Evolutionary conservation across 1,140 invertebrate species (phyloP).

Genomic region (Apocrypta bakeri): DNA sequence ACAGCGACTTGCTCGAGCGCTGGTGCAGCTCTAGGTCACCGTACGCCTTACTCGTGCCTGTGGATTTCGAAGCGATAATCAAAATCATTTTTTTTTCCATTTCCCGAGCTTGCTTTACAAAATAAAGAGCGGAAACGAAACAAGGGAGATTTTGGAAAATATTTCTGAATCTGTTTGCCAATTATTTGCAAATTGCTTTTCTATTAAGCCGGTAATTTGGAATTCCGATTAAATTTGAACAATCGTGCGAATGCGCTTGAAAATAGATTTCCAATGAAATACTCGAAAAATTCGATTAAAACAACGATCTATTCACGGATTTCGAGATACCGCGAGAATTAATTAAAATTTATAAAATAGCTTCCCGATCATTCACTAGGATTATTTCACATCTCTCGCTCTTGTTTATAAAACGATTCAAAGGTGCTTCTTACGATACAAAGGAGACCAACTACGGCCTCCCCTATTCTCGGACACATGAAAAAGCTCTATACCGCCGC

Average conservation of each 20-base stretch:
- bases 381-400: no score
- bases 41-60: slow-evolving; percentile 78
- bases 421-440: no score
- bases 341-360: neutral
- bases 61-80: no score
- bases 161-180: neutral
- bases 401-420: no score
- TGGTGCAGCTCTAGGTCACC: slow-evolving; percentile 82
- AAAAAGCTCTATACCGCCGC: neutral
- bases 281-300: neutral
- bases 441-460: no score
- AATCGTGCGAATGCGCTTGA: neutral
- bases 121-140: no score
- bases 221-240: neutral
- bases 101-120: neutral
- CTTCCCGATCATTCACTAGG: no score
- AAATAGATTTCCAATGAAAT: slow-evolving; percentile 9
- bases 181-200: slow-evolving; percentile 9
- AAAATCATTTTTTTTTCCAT: no score
- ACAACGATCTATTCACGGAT: no score
- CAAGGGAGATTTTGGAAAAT: neutral
- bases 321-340: neutral
- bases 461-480: neutral
- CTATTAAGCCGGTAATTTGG: neutral
- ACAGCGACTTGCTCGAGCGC: slow-evolving; percentile 87